These are phyloP conservation scores for Dasyprocta punctata DNA, from an alignment of 2,113 vertebrate species.

Conservation along the genomic window DNA sequence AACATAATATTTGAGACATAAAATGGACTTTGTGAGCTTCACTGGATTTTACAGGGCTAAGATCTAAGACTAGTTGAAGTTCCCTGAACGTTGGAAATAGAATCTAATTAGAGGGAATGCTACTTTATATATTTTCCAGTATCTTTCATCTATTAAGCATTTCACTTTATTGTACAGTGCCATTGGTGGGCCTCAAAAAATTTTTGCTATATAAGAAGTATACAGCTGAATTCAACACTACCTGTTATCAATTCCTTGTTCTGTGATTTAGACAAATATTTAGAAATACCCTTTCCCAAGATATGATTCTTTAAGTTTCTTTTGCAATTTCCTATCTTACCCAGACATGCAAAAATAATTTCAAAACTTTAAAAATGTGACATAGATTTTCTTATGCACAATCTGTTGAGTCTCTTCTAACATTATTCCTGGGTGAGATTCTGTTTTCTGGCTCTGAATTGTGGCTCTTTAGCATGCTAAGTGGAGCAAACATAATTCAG, in stretches of 20 bases:
- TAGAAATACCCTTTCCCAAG: not conserved
- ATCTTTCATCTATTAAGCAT: not conserved
- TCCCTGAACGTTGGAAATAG: not conserved
- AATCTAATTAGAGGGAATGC: not conserved
- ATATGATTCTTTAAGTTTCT: not conserved
- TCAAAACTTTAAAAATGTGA: not conserved
- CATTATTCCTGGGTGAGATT: not conserved
- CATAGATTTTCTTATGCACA: not conserved
- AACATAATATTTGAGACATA: not conserved
- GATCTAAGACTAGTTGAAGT: not conserved
- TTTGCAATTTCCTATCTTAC: not conserved
- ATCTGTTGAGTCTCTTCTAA: not conserved
- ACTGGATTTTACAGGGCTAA: not conserved
- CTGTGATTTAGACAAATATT: not conserved
- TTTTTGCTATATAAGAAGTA: not conserved
- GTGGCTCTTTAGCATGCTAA: not conserved
- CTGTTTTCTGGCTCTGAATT: not conserved
- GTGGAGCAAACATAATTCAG: not conserved
- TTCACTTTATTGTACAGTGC: not conserved
- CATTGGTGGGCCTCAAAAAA: not conserved
- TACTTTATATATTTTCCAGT: not conserved
- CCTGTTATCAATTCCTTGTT: not conserved
- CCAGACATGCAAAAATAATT: not conserved
- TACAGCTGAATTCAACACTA: not conserved
- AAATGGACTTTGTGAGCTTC: not conserved